Evolutionary conservation across 1,140 invertebrate species (phyloP), one percentile per base, ranked within the genome.

Genomic region (Scylla paramamosain): DNA sequence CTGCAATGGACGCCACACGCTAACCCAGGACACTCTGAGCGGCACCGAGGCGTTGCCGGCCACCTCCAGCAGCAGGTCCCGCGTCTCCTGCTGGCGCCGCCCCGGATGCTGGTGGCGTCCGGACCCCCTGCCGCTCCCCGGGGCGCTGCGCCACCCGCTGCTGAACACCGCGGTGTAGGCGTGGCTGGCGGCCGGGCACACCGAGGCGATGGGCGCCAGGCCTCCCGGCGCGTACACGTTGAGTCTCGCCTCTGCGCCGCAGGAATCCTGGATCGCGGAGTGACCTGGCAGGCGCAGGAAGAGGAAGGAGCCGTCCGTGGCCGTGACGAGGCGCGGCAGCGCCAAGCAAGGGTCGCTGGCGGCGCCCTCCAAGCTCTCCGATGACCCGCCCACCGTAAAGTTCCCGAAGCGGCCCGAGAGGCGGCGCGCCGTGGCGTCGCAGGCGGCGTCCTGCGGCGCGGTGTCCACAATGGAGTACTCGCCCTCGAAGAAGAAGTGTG

Each of bases 401-500:
- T 96, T 96, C 16, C 96, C 95, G 52, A 95, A 91, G 16, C 92
- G 86, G 6, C 95, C 95, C 20, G 52, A 39, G 14, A 94, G 92
- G 20, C 86, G 87, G 12, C 87, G 48, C n/a, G 67, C 59, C 6
- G 86, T 25, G 29, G 48, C 46, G 28, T 90, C 67, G 48, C 95
- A 95, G 20, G n/a, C 83, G 4, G 28, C 92, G 12, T 32, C 46
- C 16, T 25, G 25, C 46, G 59, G 25, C 14, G 39, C 93, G 16
- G 82, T 88, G 25, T 96, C 96, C 0, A 96, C 87, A 28, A 96
- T 94, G 29, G 93, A 88, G 89, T 95, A 96, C 45, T 96, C 96
- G 10, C 96, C 96, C 59, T 96, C 96, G 59, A 96, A 96, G 89
- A 95, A 96, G 89, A 95, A 96, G 39, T 95, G 94, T 45, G 95